phyloP scores from a whole-genome alignment of 2,113 vertebrate species.

The Silurus meridionalis region DNA sequence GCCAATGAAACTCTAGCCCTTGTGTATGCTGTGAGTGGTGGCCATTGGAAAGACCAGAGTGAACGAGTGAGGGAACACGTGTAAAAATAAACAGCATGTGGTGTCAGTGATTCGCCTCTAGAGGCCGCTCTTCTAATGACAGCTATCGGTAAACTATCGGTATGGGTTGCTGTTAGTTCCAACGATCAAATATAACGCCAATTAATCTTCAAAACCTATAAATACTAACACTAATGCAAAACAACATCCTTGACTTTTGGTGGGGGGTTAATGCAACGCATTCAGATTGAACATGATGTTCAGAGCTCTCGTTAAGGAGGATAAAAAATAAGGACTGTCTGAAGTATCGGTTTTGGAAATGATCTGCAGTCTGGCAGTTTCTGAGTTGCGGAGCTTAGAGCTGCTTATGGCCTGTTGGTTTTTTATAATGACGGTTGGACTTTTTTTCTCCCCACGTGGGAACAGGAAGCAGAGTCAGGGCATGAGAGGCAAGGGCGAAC shows the following conservation, averaged over 20 bases:
- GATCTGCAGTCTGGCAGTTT: neutral
- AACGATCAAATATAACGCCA: too few species aligned
- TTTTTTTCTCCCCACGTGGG: slow-evolving; percentile 24
- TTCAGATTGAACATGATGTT: neutral
- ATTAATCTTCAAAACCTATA: too few species aligned
- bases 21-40: neutral
- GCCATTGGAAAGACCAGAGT: slow-evolving; percentile 11
- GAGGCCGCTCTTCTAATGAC: neutral
- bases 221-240: neutral
- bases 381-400: neutral
- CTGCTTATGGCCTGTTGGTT: neutral
- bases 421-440: slow-evolving; percentile 34
- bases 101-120: too few species aligned
- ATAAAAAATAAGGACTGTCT: neutral
- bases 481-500: slow-evolving; percentile 25
- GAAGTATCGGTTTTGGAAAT: neutral
- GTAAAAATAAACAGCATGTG: too few species aligned
- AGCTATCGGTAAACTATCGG: too few species aligned
- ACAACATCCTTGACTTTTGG: neutral
- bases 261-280: too few species aligned
- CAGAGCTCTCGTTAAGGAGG: neutral
- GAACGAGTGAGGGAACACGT: neutral
- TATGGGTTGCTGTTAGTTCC: too few species aligned
- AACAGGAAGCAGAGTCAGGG: slow-evolving; percentile 36
- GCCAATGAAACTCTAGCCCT: neutral